These are phyloP conservation scores for Blastomussa wellsi DNA, from an alignment of 92 coral and sea anemone genomes.

Conservation along the genomic window DNA sequence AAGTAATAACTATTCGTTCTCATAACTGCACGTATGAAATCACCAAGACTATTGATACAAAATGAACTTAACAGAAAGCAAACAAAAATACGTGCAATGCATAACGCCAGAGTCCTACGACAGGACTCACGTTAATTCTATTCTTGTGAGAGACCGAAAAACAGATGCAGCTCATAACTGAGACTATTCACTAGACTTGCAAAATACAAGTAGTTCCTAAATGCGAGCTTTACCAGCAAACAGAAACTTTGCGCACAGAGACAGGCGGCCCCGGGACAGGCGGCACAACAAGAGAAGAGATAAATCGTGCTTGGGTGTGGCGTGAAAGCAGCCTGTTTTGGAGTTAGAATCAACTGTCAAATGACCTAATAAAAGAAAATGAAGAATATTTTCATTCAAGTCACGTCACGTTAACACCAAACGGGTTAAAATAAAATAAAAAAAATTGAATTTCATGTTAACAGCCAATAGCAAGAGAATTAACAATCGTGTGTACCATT, in stretches of 20 bases:
- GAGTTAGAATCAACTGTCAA: background rate
- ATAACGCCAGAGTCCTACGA: background rate
- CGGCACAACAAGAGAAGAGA: too few relatives aligned
- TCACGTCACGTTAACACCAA: background rate
- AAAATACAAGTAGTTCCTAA: background rate
- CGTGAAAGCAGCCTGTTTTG: background rate
- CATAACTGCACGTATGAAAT: background rate
- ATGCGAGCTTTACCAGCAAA: background rate
- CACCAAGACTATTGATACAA: background rate
- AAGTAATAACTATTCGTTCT: background rate
- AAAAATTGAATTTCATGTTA: background rate
- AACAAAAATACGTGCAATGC: background rate
- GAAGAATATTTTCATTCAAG: too few relatives aligned
- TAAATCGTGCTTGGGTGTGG: background rate
- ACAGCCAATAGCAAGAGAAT: background rate
- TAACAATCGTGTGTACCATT: too few relatives aligned
- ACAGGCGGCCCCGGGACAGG: too few relatives aligned
- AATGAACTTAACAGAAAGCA: background rate
- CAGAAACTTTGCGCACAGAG: background rate
- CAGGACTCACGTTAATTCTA: background rate
- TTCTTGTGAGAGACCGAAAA: background rate
- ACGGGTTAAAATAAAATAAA: background rate
- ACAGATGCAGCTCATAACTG: background rate
- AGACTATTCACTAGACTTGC: background rate
- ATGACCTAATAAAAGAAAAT: too few relatives aligned